Evolutionary conservation across 64 coral and sea anemone genomes (phyloP), one percentile per base, ranked within the genome.

Genomic region (Pocillopora verrucosa): DNA sequence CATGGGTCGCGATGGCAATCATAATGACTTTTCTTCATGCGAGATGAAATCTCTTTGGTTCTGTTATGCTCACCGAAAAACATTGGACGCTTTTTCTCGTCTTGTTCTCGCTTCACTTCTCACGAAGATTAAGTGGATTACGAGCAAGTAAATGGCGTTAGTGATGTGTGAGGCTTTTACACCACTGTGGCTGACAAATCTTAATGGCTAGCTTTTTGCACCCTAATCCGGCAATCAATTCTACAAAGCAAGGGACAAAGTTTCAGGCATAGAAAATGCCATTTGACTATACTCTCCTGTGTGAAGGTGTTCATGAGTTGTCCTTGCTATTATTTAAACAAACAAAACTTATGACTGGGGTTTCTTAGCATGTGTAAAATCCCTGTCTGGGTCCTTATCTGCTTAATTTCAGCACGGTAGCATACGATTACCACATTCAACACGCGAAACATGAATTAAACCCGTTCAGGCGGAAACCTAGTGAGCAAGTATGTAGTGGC

Each of bases 101-200:
- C 26, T 24, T 25, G 11, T 24, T 24, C 67, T 70, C n/a, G 67
- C 41, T 67, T 68, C 34, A 67, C 24, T 85, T 85, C 82, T 65
- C 82, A 85, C 82, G 82, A 58, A 72, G 82, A 65, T 72, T 85
- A 85, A 85, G n/a, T 22, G 82, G 64, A 85, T 85, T 85, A 72
- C 61, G 20, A 58, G 19, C 63, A 13, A 85, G 82, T 79, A 26
- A 79, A 79, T 60, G 77, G 77, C 24, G 56, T 34, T 72, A 34
- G 35, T 34, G 65, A 85, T 85, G 82, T 85, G 82, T 56, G n/a
- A n/a, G 65, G 51, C 64, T 72, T 85, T 85, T 19, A 85, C 82
- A 72, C 82, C 82, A 72, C 72, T 57, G 15, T 72, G 26, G 63
- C 65, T 72, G 36, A 70, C 17, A 85, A 85, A 70, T 62, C 64